Evolutionary conservation across 2,797 vertebrate genomes (phyloP).

Genomic region (Triplophysa yarkandensis): DNA sequence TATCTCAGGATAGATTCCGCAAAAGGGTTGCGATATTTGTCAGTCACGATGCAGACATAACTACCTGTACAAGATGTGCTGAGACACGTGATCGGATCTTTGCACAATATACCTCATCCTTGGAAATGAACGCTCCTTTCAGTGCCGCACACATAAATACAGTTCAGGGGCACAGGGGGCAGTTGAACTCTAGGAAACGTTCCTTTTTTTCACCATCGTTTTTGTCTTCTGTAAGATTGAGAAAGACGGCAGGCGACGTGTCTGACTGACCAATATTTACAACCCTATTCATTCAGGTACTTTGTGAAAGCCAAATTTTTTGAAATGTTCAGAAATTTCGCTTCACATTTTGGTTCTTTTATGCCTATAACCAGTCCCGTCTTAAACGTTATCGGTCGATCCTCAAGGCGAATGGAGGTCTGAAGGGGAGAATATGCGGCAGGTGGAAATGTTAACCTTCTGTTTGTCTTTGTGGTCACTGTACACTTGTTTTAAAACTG

Average conservation of each 20-base stretch:
- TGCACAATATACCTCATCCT: constrained; percentile 76
- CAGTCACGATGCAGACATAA: constrained; percentile 70
- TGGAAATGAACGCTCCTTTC: constrained; percentile 68
- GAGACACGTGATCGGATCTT: constrained; percentile 57
- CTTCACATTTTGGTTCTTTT: constrained; percentile 1
- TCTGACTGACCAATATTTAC: constrained; percentile 79
- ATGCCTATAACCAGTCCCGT: constrained; percentile 14
- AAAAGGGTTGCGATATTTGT: constrained; percentile 74
- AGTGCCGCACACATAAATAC: constrained; percentile 71
- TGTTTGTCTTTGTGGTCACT: constrained; percentile 61
- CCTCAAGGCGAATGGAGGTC: constrained; percentile 54
- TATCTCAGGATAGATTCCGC: constrained; percentile 77
- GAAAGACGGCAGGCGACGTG: constrained; percentile 61
- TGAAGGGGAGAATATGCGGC: constrained; percentile 64
- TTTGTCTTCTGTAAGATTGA: constrained; percentile 55
- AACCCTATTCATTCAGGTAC: constrained; percentile 69
- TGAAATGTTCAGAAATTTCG: constrained; percentile 18
- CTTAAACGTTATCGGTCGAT: constrained; percentile 6
- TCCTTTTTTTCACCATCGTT: constrained; percentile 54
- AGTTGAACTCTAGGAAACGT: constrained; percentile 75
- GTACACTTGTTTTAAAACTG: constrained; percentile 59
- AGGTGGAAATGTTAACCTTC: constrained; percentile 77
- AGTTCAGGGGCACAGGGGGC: constrained; percentile 67
- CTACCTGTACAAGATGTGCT: constrained; percentile 70
- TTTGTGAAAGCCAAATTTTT: constrained; percentile 46